Percentiles rank a stretch among this genome's conserved stretches.
phyloP scores from a whole-genome alignment of 2,888 invertebrate genomes.

The Drosophila mimica region DNA sequence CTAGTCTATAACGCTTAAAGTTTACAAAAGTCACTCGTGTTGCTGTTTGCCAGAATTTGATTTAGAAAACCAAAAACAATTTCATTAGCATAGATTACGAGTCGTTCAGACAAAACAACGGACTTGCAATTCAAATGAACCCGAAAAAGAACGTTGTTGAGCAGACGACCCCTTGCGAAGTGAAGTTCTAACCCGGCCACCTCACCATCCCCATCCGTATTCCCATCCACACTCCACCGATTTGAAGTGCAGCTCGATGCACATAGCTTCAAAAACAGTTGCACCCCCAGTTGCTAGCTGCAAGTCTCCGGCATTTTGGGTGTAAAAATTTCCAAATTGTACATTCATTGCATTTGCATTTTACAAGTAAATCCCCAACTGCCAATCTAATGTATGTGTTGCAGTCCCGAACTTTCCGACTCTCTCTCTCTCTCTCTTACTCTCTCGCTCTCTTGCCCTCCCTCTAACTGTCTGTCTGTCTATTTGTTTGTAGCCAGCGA shows the following conservation, averaged over 20 bases:
- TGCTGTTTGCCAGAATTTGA: conserved; percentile 55
- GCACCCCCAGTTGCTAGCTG: conserved; percentile 30
- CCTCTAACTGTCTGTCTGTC: conserved; percentile 44
- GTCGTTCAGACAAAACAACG: conserved; percentile 72
- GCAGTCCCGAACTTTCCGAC: conserved; percentile 53
- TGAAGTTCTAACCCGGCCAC: conserved; percentile 7
- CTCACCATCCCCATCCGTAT: neutral
- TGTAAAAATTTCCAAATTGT: conserved; percentile 80
- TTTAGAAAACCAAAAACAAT: conserved; percentile 74
- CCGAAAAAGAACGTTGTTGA: conserved; percentile 24
- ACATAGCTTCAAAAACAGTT: conserved; percentile 42
- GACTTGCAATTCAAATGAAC: conserved; percentile 77
- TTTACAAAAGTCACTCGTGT: conserved; percentile 13
- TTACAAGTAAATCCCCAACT: conserved; percentile 80
- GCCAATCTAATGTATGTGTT: conserved; percentile 80
- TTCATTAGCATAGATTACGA: conserved; percentile 79
- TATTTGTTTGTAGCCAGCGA: conserved; percentile 75
- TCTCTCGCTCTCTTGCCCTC: conserved; percentile 22
- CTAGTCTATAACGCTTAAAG: conserved; percentile 30
- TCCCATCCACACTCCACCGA: conserved; percentile 9
- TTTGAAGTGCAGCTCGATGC: conserved; percentile 52
- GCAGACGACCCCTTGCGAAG: conserved; percentile 2
- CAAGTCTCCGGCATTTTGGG: conserved; percentile 59
- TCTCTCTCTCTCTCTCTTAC: conserved; percentile 27
- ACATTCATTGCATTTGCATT: conserved; percentile 81